phyloP scores from a whole-genome alignment of 2,797 vertebrate species.

The Mycteria americana region DNA sequence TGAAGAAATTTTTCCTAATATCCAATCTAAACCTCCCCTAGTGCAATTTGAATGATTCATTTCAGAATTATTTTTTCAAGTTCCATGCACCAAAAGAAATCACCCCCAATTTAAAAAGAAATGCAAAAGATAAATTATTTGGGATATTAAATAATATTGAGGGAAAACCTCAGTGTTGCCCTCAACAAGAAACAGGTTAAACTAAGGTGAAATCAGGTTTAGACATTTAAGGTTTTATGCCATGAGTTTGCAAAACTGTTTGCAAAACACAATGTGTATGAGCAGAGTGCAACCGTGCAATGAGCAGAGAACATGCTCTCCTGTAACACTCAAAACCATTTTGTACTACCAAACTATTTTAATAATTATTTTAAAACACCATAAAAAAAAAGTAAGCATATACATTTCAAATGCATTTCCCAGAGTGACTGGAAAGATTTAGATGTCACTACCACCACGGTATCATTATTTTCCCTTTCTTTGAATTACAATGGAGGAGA shows the following conservation, averaged over 20 bases:
- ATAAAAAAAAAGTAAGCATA: background rate
- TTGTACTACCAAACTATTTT: background rate
- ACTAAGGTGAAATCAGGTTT: background rate
- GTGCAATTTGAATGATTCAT: fast-evolving
- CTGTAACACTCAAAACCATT: background rate
- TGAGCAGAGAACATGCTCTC: background rate
- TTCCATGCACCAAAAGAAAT: background rate
- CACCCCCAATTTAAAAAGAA: background rate
- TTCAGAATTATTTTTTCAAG: background rate
- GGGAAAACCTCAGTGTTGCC: background rate
- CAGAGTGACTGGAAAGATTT: background rate
- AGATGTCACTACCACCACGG: background rate
- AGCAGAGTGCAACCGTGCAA: background rate
- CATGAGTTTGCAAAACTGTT: background rate
- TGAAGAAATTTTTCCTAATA: too few species aligned
- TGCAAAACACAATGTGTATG: background rate
- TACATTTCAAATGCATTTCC: background rate
- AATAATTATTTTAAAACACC: background rate
- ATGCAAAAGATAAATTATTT: background rate
- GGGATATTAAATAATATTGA: background rate
- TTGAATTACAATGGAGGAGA: background rate
- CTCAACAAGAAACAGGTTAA: background rate
- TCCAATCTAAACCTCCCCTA: background rate
- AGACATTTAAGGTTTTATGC: background rate
- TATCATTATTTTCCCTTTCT: background rate